Conservation (phyloP, 2,113 vertebrate genomes). For the Mormyrus iriodes region DNA sequence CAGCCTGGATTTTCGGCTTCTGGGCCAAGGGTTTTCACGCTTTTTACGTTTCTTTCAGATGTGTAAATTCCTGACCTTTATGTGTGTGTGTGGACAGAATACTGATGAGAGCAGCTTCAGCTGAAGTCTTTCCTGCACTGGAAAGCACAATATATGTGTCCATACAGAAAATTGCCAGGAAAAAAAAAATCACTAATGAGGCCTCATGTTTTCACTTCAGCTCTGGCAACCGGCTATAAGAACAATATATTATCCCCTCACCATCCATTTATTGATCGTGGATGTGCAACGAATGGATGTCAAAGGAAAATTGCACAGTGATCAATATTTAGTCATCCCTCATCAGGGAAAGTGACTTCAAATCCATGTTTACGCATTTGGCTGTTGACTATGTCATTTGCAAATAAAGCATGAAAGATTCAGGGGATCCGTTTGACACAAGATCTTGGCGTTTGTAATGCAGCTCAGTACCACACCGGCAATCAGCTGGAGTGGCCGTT, state of each 20-base stretch:
- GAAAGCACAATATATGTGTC: background rate
- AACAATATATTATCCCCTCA: background rate
- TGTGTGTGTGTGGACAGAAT: background rate
- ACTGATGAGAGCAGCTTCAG: background rate
- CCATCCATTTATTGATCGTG: background rate
- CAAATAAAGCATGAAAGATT: background rate
- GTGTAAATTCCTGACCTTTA: conserved; percentile 11
- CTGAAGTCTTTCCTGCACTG: background rate
- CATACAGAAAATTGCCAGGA: background rate
- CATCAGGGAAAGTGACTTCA: background rate
- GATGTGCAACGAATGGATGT: background rate
- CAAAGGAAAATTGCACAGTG: background rate
- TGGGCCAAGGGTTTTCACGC: background rate
- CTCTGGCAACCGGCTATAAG: background rate
- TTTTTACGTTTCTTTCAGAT: background rate
- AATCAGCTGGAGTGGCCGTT: background rate
- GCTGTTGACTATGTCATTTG: background rate
- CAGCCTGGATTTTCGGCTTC: background rate
- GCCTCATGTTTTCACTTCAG: background rate
- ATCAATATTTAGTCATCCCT: background rate
- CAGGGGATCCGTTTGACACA: background rate
- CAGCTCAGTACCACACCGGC: background rate
- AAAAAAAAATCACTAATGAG: background rate
- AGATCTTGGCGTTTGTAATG: too few relatives aligned
- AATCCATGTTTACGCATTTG: background rate